Conservation (phyloP, 2,113 vertebrate genomes). For the Chaenogobius annularis region DNA sequence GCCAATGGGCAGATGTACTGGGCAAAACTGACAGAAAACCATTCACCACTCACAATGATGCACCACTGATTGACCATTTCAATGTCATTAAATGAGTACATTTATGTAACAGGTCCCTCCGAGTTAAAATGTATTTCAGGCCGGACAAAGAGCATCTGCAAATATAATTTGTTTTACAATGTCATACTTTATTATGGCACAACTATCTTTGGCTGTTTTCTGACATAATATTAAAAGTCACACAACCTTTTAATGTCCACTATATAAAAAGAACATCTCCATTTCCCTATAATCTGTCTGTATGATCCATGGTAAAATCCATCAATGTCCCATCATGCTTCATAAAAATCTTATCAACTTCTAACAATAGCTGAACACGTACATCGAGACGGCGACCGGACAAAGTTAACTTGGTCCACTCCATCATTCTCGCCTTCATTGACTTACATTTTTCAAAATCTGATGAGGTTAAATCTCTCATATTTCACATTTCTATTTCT, state of each 20-base stretch:
- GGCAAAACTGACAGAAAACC: too few relatives aligned
- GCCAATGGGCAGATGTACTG: too few relatives aligned
- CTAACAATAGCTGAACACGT: slow-evolving; percentile 71
- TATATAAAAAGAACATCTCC: slow-evolving; percentile 19
- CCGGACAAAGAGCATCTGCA: not conserved
- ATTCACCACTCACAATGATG: too few relatives aligned
- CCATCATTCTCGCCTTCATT: slow-evolving; percentile 65
- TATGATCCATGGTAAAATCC: slow-evolving; percentile 69
- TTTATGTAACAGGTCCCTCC: too few relatives aligned
- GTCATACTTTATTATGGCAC: not conserved
- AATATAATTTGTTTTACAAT: not conserved
- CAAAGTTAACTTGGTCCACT: slow-evolving; percentile 59
- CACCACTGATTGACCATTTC: too few relatives aligned
- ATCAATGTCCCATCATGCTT: slow-evolving; percentile 67
- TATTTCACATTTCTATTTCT: slow-evolving; percentile 56
- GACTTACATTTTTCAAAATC: slow-evolving; percentile 69
- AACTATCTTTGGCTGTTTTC: not conserved
- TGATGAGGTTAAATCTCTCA: slow-evolving; percentile 53
- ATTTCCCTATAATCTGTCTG: slow-evolving; percentile 53
- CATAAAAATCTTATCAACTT: slow-evolving; percentile 76
- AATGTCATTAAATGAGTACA: too few relatives aligned
- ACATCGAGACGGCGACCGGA: slow-evolving; percentile 38
- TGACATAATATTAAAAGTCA: not conserved
- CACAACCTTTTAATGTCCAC: slow-evolving; percentile 27
- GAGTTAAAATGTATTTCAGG: too few relatives aligned